A percentile compares a stretch with the other conserved stretches of the same genome.
Conservation (phyloP, 2,113 vertebrate species). For the Tragelaphus buxtoni region DNA sequence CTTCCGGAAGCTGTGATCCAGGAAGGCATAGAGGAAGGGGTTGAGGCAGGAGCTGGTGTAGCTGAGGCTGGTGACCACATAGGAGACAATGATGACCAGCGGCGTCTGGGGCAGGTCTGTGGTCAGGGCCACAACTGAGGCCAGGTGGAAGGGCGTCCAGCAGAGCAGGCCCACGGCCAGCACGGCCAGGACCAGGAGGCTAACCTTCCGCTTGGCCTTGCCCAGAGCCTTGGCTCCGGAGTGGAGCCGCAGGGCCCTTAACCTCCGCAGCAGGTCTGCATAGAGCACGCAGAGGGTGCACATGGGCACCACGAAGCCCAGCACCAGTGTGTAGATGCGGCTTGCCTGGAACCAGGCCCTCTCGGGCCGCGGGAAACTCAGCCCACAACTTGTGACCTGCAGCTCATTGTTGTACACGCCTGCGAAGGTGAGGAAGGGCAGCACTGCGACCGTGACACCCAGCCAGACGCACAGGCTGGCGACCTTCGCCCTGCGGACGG, state of each 20-base stretch:
- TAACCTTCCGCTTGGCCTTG: conserved; percentile 92
- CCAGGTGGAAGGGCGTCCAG: conserved; percentile 93
- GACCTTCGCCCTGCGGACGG: conserved; percentile 84
- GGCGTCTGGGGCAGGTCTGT: conserved; percentile 89
- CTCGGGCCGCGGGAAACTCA: conserved; percentile 90
- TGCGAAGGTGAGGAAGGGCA: conserved; percentile 90
- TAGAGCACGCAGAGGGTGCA: conserved; percentile 91
- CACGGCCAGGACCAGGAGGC: conserved; percentile 91
- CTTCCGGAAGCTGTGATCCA: conserved; percentile 91
- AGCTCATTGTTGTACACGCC: conserved; percentile 80
- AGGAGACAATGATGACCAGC: conserved; percentile 88
- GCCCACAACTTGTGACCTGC: conserved; percentile 87
- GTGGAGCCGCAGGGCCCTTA: conserved; percentile 88
- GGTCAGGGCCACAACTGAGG: conserved; percentile 90
- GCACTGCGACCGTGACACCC: conserved; percentile 87
- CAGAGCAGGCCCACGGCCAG: conserved; percentile 91
- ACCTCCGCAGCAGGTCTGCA: conserved; percentile 88
- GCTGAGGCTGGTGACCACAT: conserved; percentile 92
- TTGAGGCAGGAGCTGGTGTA: conserved; percentile 94
- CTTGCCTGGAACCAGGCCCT: conserved; percentile 90
- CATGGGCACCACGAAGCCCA: conserved; percentile 90
- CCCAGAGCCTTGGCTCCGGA: conserved; percentile 90
- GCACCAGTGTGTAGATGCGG: conserved; percentile 88
- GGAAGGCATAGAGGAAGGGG: conserved; percentile 91
- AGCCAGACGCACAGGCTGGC: conserved; percentile 90